A percentile compares a stretch with the other conserved stretches of the same genome.
Conservation (phyloP, 2,113 vertebrate species). For the Myiozetetes cayanensis region DNA sequence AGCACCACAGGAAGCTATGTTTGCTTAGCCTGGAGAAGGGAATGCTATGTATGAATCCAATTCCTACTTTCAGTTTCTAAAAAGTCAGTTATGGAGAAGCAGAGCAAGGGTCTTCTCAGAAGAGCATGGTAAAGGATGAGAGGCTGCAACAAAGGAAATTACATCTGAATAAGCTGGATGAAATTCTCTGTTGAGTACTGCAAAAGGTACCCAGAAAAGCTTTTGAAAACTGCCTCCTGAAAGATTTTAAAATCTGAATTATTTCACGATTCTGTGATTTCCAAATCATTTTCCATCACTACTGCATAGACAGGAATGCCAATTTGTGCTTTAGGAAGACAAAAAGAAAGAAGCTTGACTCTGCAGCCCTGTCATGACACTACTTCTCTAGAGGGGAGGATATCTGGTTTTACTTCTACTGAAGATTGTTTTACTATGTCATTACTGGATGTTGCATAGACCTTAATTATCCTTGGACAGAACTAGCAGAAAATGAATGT, state of each 20-base stretch:
- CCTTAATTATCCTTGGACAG: not conserved
- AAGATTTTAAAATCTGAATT: not conserved
- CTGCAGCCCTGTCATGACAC: not conserved
- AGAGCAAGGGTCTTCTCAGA: not conserved
- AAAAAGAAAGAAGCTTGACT: not conserved
- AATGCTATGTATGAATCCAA: not conserved
- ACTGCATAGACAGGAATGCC: not conserved
- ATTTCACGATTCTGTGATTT: not conserved
- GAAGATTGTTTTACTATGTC: not conserved
- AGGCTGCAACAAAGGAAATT: not conserved
- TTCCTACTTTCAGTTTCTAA: not conserved
- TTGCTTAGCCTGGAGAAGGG: not conserved
- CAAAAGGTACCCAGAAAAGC: not conserved
- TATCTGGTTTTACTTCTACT: not conserved
- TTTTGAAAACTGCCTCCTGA: not conserved
- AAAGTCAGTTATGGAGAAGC: not conserved
- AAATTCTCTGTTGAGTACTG: not conserved
- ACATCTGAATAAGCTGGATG: not conserved
- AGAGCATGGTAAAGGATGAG: not conserved
- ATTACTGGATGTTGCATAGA: not conserved
- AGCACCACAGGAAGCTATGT: not conserved
- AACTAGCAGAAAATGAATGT: not conserved
- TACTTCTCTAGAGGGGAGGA: not conserved
- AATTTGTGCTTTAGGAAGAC: not conserved
- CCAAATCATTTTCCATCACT: not conserved